phyloP scores from a whole-genome alignment of 2,797 vertebrate species.

The Chaunax sp. region DNA sequence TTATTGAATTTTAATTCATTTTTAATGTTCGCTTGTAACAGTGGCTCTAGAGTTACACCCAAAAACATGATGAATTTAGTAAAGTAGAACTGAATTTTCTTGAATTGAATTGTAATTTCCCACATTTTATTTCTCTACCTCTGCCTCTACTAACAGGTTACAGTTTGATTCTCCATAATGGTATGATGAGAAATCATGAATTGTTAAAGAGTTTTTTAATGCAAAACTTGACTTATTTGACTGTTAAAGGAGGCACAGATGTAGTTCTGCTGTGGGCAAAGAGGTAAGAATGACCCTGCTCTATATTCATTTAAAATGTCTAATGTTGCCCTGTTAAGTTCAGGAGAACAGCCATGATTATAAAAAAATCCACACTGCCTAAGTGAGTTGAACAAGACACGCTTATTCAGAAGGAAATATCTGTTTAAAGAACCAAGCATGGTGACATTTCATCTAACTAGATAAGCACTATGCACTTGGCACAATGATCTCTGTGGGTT shows the following conservation, averaged over 20 bases:
- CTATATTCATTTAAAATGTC: no score
- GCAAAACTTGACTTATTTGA: neutral
- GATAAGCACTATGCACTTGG: no score
- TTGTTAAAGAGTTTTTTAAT: neutral
- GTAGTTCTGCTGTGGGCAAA: neutral
- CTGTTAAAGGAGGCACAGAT: constrained; percentile 25
- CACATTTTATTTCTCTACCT: neutral
- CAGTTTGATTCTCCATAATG: constrained; percentile 16
- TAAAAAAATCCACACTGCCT: neutral
- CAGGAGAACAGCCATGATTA: no score
- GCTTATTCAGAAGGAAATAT: no score
- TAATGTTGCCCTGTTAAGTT: no score
- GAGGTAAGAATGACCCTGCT: no score
- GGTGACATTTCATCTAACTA: neutral
- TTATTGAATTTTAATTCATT: neutral
- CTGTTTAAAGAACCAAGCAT: neutral
- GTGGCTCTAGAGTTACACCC: no score
- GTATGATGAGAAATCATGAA: constrained; percentile 24
- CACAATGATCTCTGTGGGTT: neutral
- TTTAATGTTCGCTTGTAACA: no score
- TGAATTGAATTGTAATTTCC: no score
- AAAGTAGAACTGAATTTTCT: no score
- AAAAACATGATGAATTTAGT: no score
- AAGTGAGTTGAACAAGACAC: neutral
- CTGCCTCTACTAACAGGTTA: neutral